Evolutionary conservation across 2,797 vertebrate species (phyloP).

Genomic region (Nasua narica): DNA sequence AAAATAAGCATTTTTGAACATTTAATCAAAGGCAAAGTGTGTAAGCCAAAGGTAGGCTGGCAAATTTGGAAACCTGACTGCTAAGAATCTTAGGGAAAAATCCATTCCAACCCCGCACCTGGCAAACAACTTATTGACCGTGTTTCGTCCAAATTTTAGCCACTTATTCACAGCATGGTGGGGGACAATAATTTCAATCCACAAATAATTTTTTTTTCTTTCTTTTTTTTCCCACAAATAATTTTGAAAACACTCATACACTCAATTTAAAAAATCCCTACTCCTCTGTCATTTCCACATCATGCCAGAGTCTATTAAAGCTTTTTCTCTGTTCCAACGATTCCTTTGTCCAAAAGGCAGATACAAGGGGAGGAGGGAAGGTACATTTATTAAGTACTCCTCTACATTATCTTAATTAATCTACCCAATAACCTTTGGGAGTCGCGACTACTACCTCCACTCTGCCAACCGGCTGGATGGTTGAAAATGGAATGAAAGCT

Average conservation of each 20-base stretch:
- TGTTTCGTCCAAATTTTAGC: background rate
- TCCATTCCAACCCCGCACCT: background rate
- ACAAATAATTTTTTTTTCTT: background rate
- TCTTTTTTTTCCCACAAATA: too few species aligned
- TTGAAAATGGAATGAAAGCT: background rate
- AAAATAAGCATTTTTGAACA: background rate
- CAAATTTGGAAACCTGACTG: background rate
- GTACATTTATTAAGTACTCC: background rate
- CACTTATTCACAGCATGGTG: background rate
- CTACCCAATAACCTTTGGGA: background rate
- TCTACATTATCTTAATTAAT: background rate
- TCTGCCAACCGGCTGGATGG: background rate
- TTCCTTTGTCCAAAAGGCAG: slow-evolving; percentile 15
- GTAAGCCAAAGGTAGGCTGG: background rate
- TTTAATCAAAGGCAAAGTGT: background rate
- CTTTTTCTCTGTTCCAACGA: background rate
- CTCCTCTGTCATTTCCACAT: background rate
- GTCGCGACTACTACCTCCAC: background rate
- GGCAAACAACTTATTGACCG: background rate
- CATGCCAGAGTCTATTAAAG: background rate
- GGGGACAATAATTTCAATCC: background rate
- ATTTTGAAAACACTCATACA: background rate
- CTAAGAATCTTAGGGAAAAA: background rate
- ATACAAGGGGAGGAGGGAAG: background rate
- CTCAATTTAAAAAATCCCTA: background rate